phyloP scores from a whole-genome alignment of 2,888 invertebrate genomes.

The Ferdinandea cuprea region DNA sequence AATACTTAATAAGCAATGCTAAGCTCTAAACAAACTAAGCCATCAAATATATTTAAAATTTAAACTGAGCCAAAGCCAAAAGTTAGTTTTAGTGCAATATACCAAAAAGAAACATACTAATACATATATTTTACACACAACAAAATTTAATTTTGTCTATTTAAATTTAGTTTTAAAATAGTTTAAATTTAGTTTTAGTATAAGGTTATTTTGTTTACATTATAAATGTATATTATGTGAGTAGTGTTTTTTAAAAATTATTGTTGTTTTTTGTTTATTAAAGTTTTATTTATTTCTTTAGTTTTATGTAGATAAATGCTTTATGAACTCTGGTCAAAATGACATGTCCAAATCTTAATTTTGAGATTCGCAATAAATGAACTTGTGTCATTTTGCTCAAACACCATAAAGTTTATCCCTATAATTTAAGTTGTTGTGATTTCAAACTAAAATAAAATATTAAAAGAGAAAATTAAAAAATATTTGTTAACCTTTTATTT shows the following conservation, averaged over 20 bases:
- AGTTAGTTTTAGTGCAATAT: conserved; percentile 66
- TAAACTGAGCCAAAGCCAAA: conserved; percentile 66
- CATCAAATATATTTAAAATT: conserved; percentile 56
- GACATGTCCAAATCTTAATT: too few species aligned
- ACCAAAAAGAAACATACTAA: conserved; percentile 48
- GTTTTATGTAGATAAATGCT: conserved; percentile 49
- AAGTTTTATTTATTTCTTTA: conserved; percentile 59
- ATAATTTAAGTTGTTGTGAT: conserved; percentile 53
- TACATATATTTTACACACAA: conserved; percentile 21
- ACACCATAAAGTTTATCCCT: conserved; percentile 31
- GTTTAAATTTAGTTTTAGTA: conserved; percentile 40
- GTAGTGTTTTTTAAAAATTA: conserved; percentile 46
- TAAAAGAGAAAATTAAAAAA: conserved; percentile 7
- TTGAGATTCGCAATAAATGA: too few species aligned
- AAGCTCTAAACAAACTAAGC: conserved; percentile 53
- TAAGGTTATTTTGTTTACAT: conserved; percentile 35
- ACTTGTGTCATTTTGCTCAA: too few species aligned
- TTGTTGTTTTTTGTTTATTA: conserved; percentile 13
- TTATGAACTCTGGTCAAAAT: too few species aligned
- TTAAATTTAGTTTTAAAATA: conserved; percentile 40
- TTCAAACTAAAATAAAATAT: conserved; percentile 20
- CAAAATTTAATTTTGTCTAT: conserved; percentile 42
- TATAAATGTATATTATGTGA: conserved; percentile 39
- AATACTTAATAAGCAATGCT: conserved; percentile 50
- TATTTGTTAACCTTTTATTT: conserved; percentile 35